Evolutionary conservation across 2,113 vertebrate species (phyloP), one percentile per base, ranked within the genome.

Genomic region (Anoplopoma fimbria): DNA sequence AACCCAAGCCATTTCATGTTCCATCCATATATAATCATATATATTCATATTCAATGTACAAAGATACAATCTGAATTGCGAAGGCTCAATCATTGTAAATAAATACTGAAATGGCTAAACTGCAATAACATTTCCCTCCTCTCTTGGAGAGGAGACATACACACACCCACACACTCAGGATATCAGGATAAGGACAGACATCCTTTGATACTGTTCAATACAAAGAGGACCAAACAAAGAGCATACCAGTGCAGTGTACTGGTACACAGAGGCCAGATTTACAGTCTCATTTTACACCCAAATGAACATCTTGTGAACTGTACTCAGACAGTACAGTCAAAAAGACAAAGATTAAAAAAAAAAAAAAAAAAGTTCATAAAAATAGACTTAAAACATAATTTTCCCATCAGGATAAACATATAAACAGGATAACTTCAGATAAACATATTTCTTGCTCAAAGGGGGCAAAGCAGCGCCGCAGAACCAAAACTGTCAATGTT

Each of bases 41-140:
- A 82, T 79, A 69, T 96, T 96, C 95, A 84, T 92, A 84, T 96
- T 96, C 95, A 95, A 96, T 97, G 95, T 98, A 98, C 97, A 99
- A 97, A 98, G 96, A 97, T 98, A 98, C 97, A 99, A 97, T 98
- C 97, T 90, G 96, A 96, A 97, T 96, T 96, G 95, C 96, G 96
- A 95, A 97, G 96, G 97, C 96, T 97, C 95, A 95, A 96, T 97
- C 95, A 95, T 95, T 95, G 96, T 34, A 97, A 99, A 99, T 99
- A 99, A 99, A 99, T 99, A 99, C 97, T 97, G 97, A 97, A 95
- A 95, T 96, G 96, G 96, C 96, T 96, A 96, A 95, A 96, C 89
- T 94, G 96, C 94, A 94, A 96, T 90, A 75, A 88, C 69, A 81
- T 81, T 64, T 60, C 64, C 25, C 76, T 87, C 86, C 69, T 89